Conservation (phyloP, 2,888 invertebrate genomes). For the Furcula furcula region DNA sequence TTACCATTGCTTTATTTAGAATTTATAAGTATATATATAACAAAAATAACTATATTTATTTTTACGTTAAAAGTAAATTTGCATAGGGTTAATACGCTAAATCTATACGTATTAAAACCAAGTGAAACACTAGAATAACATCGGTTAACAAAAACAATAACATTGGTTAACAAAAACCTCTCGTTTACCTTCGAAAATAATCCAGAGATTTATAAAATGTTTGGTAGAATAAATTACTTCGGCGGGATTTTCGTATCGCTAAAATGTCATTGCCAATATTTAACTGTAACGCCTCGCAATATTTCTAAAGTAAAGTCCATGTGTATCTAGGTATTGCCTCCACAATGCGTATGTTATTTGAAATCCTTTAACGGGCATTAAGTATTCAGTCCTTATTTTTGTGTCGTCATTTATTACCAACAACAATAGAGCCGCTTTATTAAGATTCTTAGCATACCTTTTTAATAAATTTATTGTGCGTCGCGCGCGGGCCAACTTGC, state of each 20-base stretch:
- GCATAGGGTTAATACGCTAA: too few relatives aligned
- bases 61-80: too few relatives aligned
- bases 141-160: not conserved
- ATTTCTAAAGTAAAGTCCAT: conserved; percentile 30
- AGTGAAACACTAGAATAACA: not conserved
- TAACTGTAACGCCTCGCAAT: conserved; percentile 32
- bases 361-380: conserved; percentile 47
- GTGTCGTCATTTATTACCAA: conserved; percentile 76
- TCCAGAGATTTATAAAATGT: conserved; percentile 28
- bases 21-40: too few relatives aligned
- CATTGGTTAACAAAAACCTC: conserved; percentile 14
- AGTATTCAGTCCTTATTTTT: conserved; percentile 70
- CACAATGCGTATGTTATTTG: conserved; percentile 32
- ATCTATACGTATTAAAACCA: too few relatives aligned
- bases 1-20: too few relatives aligned
- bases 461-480: conserved; percentile 43
- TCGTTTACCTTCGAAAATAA: conserved; percentile 20
- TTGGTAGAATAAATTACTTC: conserved; percentile 28
- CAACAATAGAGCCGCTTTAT: conserved; percentile 63
- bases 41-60: too few relatives aligned
- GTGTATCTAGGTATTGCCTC: conserved; percentile 24
- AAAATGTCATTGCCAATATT: conserved; percentile 38
- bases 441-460: conserved; percentile 62
- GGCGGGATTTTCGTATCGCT: conserved; percentile 35
- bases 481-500: conserved; percentile 43